Percentiles rank a stretch among this genome's conserved stretches.
These are phyloP conservation scores for Gymnorhina tibicen DNA, from an alignment of 2,113 vertebrate species.

Conservation along the genomic window DNA sequence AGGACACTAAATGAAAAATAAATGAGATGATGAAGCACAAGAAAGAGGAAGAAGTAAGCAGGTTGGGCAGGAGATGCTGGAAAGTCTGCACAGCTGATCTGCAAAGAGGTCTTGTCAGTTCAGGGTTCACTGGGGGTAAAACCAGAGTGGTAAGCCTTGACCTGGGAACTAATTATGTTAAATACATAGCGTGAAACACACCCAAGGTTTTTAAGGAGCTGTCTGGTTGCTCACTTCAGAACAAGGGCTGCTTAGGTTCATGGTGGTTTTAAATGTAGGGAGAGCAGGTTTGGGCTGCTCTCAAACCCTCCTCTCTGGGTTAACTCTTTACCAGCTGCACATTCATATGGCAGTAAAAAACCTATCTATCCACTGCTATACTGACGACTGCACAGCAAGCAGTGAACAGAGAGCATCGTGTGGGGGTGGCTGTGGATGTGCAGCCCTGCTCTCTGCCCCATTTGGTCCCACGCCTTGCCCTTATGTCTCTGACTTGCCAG, in stretches of 20 bases:
- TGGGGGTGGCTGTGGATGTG: neutral
- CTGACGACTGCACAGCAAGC: accelerated
- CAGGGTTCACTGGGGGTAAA: neutral
- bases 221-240: neutral
- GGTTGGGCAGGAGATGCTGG: neutral
- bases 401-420: neutral
- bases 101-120: neutral
- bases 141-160: neutral
- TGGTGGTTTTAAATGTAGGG: neutral
- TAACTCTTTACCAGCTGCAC: neutral
- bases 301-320: neutral
- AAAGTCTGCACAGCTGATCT: neutral
- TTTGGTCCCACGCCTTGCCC: neutral
- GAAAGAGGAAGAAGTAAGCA: neutral
- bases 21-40: neutral
- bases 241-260: neutral
- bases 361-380: neutral
- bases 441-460: neutral
- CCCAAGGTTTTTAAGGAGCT: neutral
- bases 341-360: neutral
- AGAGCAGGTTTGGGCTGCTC: neutral
- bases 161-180: neutral
- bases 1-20: neutral
- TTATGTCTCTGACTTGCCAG: neutral
- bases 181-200: neutral